A percentile compares a stretch with the other conserved stretches of the same genome.
phyloP scores from a whole-genome alignment of 2,888 invertebrate species.

The Acanthosepion lycidas region DNA sequence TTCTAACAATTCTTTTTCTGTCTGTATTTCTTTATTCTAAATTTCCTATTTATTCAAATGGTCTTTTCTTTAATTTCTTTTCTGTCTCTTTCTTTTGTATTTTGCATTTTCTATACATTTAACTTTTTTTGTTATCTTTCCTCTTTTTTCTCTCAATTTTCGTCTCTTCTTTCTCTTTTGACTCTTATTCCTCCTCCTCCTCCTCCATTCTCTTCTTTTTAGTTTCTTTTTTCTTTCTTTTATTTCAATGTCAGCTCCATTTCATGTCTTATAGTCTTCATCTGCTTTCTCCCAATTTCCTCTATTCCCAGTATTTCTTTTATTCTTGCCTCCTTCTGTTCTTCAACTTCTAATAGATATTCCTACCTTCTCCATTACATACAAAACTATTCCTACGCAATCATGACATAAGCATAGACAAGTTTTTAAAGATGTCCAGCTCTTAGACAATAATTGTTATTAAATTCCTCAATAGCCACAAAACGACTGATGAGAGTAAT shows the following conservation, averaged over 20 bases:
- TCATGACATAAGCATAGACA: neutral
- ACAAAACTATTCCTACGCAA: neutral
- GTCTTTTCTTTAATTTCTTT: too few species aligned
- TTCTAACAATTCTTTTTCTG: too few species aligned
- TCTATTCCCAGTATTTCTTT: neutral
- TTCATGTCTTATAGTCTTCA: neutral
- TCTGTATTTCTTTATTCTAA: too few species aligned
- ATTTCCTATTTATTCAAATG: too few species aligned
- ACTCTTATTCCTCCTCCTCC: neutral
- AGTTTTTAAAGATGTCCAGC: neutral
- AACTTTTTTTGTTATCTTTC: neutral
- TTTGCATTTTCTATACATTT: too few species aligned
- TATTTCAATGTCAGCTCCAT: neutral
- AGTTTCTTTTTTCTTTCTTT: too few species aligned
- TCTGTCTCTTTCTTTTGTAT: too few species aligned
- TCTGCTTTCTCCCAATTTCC: neutral
- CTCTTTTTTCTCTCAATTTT: neutral
- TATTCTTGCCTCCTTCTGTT: neutral
- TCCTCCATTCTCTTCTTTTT: neutral
- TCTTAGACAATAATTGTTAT: neutral
- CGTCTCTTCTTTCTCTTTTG: neutral
- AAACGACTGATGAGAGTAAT: neutral
- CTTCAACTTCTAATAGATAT: neutral
- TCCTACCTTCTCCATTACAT: neutral
- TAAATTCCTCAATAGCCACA: slow-evolving; percentile 9